Base-by-base conservation (phyloP, 2,113 vertebrate species). In the Oenanthe melanoleuca region DNA sequence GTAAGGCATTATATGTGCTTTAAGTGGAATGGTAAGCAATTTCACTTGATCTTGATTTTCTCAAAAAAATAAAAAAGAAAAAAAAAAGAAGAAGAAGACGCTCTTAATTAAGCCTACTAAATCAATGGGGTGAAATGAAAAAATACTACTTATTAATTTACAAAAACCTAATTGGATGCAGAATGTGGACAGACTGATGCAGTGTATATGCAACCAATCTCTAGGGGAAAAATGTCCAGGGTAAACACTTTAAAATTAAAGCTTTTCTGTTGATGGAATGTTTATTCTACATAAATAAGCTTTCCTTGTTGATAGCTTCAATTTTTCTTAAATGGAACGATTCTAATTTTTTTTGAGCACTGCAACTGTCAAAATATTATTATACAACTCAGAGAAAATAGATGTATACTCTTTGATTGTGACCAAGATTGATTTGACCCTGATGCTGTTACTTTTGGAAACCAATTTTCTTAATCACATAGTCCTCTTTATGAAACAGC, bases 401-500 rank as follows among this genome's bases (percentile, higher is more conserved):
- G 90, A 77, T 14, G 59, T 29, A 23, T 67, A 93, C 92, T 81
- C 71, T 96, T 96, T 95, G 74, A 95, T 95, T 93, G 74, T 66
- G 61, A 86, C 86, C 70, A 97, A 96, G 93, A 97, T 92, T 97
- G 92, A 97, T 96, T 95, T 96, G 95, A 96, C 92, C 94, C 47
- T 89, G 74, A 82, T 25, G 72, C 52, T 92, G 94, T 72, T 90
- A 94, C 93, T 96, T 93, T 90, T 70, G 83, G 78, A 95, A 97
- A 96, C 3, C 71, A 88, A 85, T 93, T 93, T 97, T 94, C 73
- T 92, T 91, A 94, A 97, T 97, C 95, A 95, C 38, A 8, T 56
- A 92, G 72, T 69, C 60, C 80, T 92, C 94, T 96, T 95, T 87
- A 95, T 77, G 65, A 97, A 97, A 96, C 80, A 92, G 56, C 49